Base-by-base conservation (phyloP, 2,888 invertebrate species). In the Thumatha senex region DNA sequence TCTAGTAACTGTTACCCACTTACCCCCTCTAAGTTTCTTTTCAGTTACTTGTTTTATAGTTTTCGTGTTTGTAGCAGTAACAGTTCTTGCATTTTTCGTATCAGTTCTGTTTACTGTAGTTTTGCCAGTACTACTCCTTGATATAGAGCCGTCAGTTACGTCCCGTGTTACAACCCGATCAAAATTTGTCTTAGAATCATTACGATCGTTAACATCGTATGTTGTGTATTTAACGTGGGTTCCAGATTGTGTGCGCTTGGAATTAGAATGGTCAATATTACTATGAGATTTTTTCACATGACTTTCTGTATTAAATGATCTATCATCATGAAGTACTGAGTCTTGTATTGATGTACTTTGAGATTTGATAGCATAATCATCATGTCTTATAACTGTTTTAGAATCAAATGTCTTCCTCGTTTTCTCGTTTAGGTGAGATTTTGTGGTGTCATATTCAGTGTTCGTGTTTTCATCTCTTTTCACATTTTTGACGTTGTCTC, bases 31-130 rank as follows among this genome's bases (percentile, higher is more conserved):
- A 31, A 92, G 80, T 68, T 92, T 92, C 74, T 92, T 94, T 75
- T 91, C 93, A n/a, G 93, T 92, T 57, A 92, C 86, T 67, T 89
- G 88, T 65, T 92, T 89, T 63, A 92, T 92, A 30, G 88, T 89
- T 69, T 93, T 93, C 38, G 89, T 93, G 50, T 92, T 93, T 58
- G 89, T 93, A 36, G 85, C 74, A 40, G 80, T 72, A 29, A 80
- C 56, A 48, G 76, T 84, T 63, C 72, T 85, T 10, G 78, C 53
- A 58, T 78, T 80, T 68, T 71, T 84, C 2, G 76, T 67, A 54
- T 88, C 85, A 13, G 59, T 68, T 70, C 80, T 88, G 54, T 76
- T 81, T n/a, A 75, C 56, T 14, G 70, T 54, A 49, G 70, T 80
- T 44, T 67, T 82, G 40, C 84, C 82, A 15, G 72, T 69, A 39